A percentile compares a stretch with the other conserved stretches of the same genome.
Conservation (phyloP, 2,113 vertebrate species). For the Aix galericulata region DNA sequence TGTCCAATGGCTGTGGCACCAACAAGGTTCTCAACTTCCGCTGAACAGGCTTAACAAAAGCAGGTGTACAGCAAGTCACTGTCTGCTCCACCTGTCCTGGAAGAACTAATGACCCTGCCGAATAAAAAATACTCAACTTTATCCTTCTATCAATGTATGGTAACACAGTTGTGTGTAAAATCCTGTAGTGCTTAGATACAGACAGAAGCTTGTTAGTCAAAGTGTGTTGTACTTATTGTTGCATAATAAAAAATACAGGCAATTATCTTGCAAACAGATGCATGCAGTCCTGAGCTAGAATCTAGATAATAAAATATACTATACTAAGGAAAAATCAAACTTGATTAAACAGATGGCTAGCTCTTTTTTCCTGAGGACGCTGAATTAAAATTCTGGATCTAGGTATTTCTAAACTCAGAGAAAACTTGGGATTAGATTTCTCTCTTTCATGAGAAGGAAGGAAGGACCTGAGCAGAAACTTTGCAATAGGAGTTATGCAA, state of each 20-base stretch:
- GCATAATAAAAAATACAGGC: neutral
- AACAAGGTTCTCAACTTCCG: constrained; percentile 14
- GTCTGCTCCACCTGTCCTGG: constrained; percentile 76
- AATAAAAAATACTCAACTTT: constrained; percentile 36
- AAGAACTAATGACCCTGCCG: constrained; percentile 65
- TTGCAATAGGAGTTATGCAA: neutral
- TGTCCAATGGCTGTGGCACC: neutral
- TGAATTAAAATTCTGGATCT: neutral
- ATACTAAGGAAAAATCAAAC: neutral
- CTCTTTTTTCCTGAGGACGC: neutral
- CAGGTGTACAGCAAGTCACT: neutral
- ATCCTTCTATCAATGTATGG: neutral
- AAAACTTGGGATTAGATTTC: neutral
- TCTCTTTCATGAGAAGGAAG: neutral
- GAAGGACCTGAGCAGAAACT: neutral
- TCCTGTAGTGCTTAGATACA: neutral
- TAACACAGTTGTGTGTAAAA: constrained; percentile 3
- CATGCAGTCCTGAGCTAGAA: neutral
- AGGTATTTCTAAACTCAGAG: neutral
- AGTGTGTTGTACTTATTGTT: neutral
- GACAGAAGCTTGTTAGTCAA: neutral
- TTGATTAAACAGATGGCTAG: neutral
- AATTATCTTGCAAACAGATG: neutral
- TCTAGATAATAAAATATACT: neutral
- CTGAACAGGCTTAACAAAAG: constrained; percentile 14